phyloP scores from a whole-genome alignment of 92 coral and sea anemone genomes.

The Umimayanthus kanabou region DNA sequence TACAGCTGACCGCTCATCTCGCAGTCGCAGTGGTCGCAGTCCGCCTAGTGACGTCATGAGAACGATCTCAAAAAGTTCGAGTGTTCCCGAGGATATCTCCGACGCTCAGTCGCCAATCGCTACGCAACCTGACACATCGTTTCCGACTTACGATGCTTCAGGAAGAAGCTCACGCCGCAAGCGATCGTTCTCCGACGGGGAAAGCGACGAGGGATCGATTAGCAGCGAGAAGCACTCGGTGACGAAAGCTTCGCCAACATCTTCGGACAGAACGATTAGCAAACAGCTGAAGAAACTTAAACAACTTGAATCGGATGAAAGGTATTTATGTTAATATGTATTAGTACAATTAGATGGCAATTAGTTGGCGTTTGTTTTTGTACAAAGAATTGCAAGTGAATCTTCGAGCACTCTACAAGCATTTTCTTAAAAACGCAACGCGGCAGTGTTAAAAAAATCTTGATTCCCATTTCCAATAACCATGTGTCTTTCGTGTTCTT shows the following conservation, averaged over 20 bases:
- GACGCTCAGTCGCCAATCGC: slow-evolving; percentile 72
- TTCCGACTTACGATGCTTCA: slow-evolving; percentile 64
- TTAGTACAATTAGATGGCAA: not conserved
- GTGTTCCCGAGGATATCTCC: slow-evolving; percentile 78
- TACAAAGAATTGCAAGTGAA: not conserved
- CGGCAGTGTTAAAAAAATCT: not conserved
- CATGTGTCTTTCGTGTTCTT: not conserved
- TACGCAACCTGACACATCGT: slow-evolving; percentile 65
- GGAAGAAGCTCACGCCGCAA: slow-evolving; percentile 57
- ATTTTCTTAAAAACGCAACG: not conserved
- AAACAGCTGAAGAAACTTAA: slow-evolving; percentile 77
- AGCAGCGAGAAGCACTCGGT: slow-evolving; percentile 52
- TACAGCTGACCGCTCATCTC: slow-evolving; percentile 52
- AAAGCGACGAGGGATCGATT: slow-evolving; percentile 83
- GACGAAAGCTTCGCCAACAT: slow-evolving; percentile 70
- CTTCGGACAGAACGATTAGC: slow-evolving; percentile 80
- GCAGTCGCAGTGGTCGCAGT: slow-evolving; percentile 53
- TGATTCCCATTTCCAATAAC: not conserved
- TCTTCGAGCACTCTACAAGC: not conserved
- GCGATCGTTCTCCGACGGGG: slow-evolving; percentile 84
- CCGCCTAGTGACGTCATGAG: slow-evolving; percentile 40
- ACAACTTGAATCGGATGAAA: slow-evolving; percentile 77
- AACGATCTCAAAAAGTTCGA: slow-evolving; percentile 52
- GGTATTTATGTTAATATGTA: slow-evolving; percentile 44
- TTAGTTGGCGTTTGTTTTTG: too few relatives aligned